A percentile compares a stretch with the other conserved stretches of the same genome.
Conservation (phyloP, 2,113 vertebrate genomes). For the Corynorhinus townsendii region DNA sequence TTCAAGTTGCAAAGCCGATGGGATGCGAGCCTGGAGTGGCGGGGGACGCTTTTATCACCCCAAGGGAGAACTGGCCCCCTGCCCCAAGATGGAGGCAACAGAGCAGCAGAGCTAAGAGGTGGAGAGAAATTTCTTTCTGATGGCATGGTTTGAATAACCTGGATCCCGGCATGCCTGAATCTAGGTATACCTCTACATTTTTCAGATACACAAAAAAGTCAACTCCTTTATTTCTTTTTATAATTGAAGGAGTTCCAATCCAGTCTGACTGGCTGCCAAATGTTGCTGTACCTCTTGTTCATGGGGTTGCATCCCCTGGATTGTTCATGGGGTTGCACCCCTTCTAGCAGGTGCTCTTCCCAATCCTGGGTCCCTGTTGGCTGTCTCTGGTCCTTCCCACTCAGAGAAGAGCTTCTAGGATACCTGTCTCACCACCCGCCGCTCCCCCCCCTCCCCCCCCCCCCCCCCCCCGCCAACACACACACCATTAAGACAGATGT, state of each 20-base stretch:
- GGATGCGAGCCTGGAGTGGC: not conserved
- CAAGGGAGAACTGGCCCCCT: not conserved
- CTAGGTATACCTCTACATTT: not conserved
- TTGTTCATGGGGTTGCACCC: not conserved
- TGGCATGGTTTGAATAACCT: not conserved
- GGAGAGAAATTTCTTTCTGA: not conserved
- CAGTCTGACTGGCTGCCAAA: not conserved
- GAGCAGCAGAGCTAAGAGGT: not conserved
- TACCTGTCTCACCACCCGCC: no score
- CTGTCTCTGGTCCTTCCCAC: not conserved
- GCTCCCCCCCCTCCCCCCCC: rapidly evolving
- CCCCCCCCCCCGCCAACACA: not conserved
- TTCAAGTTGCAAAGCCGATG: not conserved
- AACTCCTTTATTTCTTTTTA: not conserved
- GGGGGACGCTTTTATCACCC: not conserved
- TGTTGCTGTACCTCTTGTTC: not conserved
- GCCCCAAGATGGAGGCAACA: not conserved
- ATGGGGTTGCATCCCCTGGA: not conserved
- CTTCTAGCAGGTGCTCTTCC: not conserved
- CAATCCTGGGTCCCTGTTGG: not conserved
- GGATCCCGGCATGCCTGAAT: not conserved
- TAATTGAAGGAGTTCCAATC: not conserved
- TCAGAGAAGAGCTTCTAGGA: not conserved
- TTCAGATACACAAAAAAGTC: not conserved
- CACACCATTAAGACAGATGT: not conserved